Evolutionary conservation across 2,888 invertebrate genomes (phyloP).

Genomic region (Biston stratarius): DNA sequence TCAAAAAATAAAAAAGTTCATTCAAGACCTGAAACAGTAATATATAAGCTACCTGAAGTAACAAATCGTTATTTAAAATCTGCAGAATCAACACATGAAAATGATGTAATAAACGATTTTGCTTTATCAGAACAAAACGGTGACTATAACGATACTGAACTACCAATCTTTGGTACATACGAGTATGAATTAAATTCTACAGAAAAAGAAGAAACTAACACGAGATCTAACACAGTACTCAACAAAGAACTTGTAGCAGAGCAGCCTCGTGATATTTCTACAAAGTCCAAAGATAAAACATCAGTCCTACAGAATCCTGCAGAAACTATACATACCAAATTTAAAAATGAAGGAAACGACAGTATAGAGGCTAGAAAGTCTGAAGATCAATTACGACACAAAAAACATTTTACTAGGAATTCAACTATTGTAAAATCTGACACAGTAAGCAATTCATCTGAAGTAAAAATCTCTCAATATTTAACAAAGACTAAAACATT

Average conservation of each 20-base stretch:
- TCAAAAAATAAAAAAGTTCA: constrained; percentile 73
- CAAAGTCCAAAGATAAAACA: not conserved
- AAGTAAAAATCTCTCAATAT: constrained; percentile 2
- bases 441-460: constrained; percentile 8
- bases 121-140: not conserved
- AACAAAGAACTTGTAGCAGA: not conserved
- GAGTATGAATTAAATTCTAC: not conserved
- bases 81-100: not conserved
- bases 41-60: not conserved
- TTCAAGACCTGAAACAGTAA: constrained; percentile 74
- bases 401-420: not conserved
- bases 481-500: constrained; percentile 43
- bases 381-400: not conserved
- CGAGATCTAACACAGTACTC: not conserved
- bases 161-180: not conserved
- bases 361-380: not conserved
- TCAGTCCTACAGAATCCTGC: not conserved
- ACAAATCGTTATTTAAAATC: not conserved
- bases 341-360: not conserved
- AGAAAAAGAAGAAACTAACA: not conserved
- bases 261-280: not conserved
- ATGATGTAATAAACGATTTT: not conserved
- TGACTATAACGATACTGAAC: not conserved
- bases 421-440: not conserved
- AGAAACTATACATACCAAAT: not conserved